Evolutionary conservation across 2,888 invertebrate genomes (phyloP), one percentile per base, ranked within the genome.

Genomic region (Agelastica alni): DNA sequence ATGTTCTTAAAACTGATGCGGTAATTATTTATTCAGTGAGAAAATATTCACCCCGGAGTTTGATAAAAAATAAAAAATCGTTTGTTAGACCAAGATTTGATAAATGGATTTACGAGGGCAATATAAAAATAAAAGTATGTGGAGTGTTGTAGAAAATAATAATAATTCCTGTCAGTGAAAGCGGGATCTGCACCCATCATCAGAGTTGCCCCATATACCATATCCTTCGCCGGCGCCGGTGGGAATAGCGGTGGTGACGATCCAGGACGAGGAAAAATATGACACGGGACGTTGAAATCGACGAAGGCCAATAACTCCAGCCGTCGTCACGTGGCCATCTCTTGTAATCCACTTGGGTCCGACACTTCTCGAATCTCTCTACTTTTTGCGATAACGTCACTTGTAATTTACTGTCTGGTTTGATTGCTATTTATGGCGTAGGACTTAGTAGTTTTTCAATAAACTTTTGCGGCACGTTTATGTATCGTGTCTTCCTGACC

Each of bases 281-380:
- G 73, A 74, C 70, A 71, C 69, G 69, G 67, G 68, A 72, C 67
- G 68, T 65, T 70, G 68, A 65, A 73, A 74, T 74, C 70, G 69
- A 69, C 68, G 70, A 70, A 68, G 70, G 68, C 66, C 73, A 73
- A 74, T 74, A 75, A 73, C 72, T 73, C 68, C 70, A 70, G 65
- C 71, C 70, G 71, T 72, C 72, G 70, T 69, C 73, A 71, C 65
- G 66, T 67, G 69, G 69, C 69, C 71, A 71, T 70, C 66, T 63
- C 67, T 61, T 62, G 65, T 75, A 76, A 76, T 75, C 75, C 74
- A 74, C 73, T 73, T 72, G 74, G 74, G 72, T 66, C 67, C 70
- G 69, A 70, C 70, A 70, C 71, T 73, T 73, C 66, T 62, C 67
- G 70, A 70, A 71, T 72, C 68, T 67, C n/a, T n/a, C 68, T 65